Evolutionary conservation across 2,797 vertebrate species (phyloP), one percentile per base, ranked within the genome.

Genomic region (Forpus xanthops): DNA sequence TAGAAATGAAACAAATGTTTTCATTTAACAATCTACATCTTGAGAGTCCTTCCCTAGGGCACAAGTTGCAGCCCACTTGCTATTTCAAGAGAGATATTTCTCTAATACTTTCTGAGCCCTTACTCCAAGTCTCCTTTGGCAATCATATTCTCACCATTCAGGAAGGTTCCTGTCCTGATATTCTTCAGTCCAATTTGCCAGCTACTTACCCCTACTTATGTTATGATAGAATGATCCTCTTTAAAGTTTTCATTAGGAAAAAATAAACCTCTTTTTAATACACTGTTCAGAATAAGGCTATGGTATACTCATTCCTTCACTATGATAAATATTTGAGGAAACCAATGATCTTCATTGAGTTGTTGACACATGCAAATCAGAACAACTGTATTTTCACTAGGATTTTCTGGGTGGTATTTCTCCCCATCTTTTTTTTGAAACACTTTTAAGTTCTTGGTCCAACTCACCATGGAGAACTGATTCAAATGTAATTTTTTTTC

Each of bases 1-100:
- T 60, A 88, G 41, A 90, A 73, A 85, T 68, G 75, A 92, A 96
- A 75, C 50, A 87, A 93, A 89, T 87, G n/a, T 80, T 94, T 94
- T 88, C 18, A 41, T 50, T 37, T 41, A 53, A 77, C 68, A 83
- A 93, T 94, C 92, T 45, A 49, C n/a, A 83, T 33, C 66, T 60
- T 89, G 39, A 80, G 49, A 83, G 47, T 71, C 25, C 86, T 85
- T 85, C 81, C 84, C 78, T 49, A 47, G 67, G 49, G 81, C 33
- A 45, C 39, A 41, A 71, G 55, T 76, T 89, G 60, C 85, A 89
- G 41, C 52, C 23, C 47, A 17, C 52, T 89, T 71, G 31, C 42
- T 92, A 7, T 76, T 94, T 89, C 56, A 89, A 35, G 28, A 83
- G 61, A 89, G 44, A 61, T 41, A 49, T 79, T 93, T 89, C 68